A percentile compares a stretch with the other conserved stretches of the same genome.
Conservation (phyloP, 1,140 invertebrate genomes). For the Cepaea nemoralis region DNA sequence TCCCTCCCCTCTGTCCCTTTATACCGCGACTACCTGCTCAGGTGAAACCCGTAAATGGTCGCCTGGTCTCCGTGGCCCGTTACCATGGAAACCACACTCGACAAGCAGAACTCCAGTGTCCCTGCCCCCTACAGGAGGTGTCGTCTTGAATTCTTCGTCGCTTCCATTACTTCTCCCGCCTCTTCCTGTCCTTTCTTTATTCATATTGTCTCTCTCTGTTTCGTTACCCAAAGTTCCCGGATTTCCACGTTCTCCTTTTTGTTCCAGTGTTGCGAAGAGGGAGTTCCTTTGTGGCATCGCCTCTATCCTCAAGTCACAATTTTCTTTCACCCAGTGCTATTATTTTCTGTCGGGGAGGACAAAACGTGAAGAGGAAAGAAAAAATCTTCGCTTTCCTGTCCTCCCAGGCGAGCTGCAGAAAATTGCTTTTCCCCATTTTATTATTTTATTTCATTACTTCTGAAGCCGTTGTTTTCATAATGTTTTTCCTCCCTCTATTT, state of each 20-base stretch:
- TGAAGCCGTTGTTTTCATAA: constrained; percentile 1
- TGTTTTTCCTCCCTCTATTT: too few species aligned
- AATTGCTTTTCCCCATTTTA: constrained; percentile 1
- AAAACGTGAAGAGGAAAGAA: not conserved
- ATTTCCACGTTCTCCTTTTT: not conserved
- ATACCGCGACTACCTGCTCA: constrained; percentile 25
- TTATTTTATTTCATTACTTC: constrained; percentile 16
- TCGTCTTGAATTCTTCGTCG: constrained; percentile 1
- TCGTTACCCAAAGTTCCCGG: not conserved
- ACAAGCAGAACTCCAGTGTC: constrained; percentile 33
- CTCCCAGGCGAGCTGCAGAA: constrained; percentile 16
- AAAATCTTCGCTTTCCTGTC: not conserved
- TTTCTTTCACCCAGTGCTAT: not conserved
- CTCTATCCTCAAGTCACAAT: not conserved
- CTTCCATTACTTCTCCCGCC: not conserved
- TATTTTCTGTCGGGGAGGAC: not conserved
- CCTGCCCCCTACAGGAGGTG: not conserved
- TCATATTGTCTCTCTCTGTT: not conserved
- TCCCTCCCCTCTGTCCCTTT: not conserved
- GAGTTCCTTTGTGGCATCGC: not conserved
- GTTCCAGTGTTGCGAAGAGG: not conserved
- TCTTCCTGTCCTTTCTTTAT: not conserved
- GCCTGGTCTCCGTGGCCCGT: constrained; percentile 30
- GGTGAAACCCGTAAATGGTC: constrained; percentile 36
- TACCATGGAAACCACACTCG: constrained; percentile 39